phyloP scores from a whole-genome alignment of 2,888 invertebrate species.

The Tachina fera region DNA sequence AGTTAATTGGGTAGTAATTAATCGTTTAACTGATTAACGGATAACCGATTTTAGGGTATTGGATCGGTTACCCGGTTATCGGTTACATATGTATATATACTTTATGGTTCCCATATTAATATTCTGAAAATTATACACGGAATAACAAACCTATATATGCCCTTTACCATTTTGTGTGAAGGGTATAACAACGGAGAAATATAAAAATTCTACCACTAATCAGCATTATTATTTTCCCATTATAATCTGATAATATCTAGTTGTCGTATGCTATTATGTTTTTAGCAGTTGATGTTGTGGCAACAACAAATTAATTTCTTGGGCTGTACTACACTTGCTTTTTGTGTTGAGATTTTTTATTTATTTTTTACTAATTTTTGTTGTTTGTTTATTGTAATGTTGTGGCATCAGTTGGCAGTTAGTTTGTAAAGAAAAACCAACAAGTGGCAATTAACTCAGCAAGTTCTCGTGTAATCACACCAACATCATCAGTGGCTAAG shows the following conservation, averaged over 20 bases:
- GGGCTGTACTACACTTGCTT: slow-evolving; percentile 46
- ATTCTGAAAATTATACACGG: too few species aligned
- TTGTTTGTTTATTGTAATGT: slow-evolving; percentile 71
- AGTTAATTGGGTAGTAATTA: too few species aligned
- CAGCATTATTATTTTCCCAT: slow-evolving; percentile 52
- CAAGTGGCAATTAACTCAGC: slow-evolving; percentile 73
- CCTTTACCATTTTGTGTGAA: too few species aligned
- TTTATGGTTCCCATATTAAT: too few species aligned
- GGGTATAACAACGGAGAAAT: too few species aligned
- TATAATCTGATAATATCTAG: slow-evolving; percentile 49
- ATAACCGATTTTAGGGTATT: too few species aligned
- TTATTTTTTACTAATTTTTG: slow-evolving; percentile 63
- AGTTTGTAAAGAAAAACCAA: slow-evolving; percentile 68
- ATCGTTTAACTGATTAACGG: too few species aligned
- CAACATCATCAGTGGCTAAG: slow-evolving; percentile 58
- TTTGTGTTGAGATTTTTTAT: slow-evolving; percentile 4
- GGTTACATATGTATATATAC: too few species aligned
- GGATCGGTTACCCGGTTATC: too few species aligned
- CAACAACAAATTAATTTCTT: slow-evolving; percentile 66
- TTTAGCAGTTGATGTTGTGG: slow-evolving; percentile 41
- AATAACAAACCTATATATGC: too few species aligned
- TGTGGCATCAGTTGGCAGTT: slow-evolving; percentile 77
- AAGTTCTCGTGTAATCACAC: slow-evolving; percentile 66
- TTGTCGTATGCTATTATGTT: slow-evolving; percentile 32
- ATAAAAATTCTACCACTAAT: slow-evolving; percentile 22